Conservation (phyloP, 37 sponge, comb jelly and placozoan species). For the Ianthella basta region DNA sequence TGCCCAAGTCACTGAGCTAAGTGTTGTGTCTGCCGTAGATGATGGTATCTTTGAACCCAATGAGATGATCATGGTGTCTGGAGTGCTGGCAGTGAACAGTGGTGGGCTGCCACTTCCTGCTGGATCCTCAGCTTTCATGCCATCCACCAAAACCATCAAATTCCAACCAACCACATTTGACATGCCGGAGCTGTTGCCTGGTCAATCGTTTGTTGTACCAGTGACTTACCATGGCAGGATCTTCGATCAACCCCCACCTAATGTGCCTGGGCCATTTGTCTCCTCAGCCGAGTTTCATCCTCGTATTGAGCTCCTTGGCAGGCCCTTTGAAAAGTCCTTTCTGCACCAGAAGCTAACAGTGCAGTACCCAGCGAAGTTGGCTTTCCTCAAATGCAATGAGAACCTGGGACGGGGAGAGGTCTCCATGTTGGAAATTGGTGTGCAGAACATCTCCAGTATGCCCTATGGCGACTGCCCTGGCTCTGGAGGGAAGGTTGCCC, state of each 20-base stretch:
- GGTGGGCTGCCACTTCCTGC: slow-evolving; percentile 74
- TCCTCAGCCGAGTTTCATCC: slow-evolving; percentile 68
- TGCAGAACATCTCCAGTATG: slow-evolving; percentile 77
- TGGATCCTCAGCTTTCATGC: slow-evolving; percentile 57
- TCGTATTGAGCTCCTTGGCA: slow-evolving; percentile 63
- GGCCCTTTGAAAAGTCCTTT: slow-evolving; percentile 74
- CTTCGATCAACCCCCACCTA: slow-evolving; percentile 85
- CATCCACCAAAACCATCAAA: slow-evolving; percentile 63
- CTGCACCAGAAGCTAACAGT: slow-evolving; percentile 65
- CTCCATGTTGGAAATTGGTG: slow-evolving; percentile 63
- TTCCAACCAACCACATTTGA: slow-evolving; percentile 70
- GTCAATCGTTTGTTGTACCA: slow-evolving; percentile 52
- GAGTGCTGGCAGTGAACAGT: slow-evolving; percentile 49
- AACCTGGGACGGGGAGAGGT: slow-evolving; percentile 80
- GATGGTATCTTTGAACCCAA: slow-evolving; percentile 90
- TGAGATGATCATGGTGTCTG: slow-evolving; percentile 66
- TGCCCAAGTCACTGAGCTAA: slow-evolving; percentile 47
- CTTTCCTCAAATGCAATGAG: slow-evolving; percentile 55
- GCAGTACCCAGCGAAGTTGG: slow-evolving; percentile 80
- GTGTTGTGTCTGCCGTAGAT: slow-evolving; percentile 67
- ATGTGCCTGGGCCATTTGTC: slow-evolving; percentile 77
- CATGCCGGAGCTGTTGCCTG: slow-evolving; percentile 54
- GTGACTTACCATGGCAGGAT: slow-evolving; percentile 74
- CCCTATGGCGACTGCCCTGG: slow-evolving; percentile 70
- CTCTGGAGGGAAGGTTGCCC: slow-evolving; percentile 66